Conservation (phyloP, 2,797 vertebrate species). For the Falco biarmicus region DNA sequence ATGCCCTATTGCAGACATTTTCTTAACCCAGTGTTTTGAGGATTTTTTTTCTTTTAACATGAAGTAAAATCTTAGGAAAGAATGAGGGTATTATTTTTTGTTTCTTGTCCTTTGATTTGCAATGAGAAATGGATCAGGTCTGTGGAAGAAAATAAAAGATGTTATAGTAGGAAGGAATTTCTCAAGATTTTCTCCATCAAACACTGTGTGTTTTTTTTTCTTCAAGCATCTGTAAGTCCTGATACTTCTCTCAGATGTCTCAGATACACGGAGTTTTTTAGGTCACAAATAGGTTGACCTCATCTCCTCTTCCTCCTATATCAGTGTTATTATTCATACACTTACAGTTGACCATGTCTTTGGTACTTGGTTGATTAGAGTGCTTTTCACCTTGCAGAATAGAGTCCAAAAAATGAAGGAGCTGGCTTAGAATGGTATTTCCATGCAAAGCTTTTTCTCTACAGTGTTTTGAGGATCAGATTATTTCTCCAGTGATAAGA, state of each 20-base stretch:
- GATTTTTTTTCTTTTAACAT: background rate
- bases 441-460: background rate
- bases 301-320: background rate
- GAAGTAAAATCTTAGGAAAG: background rate
- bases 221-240: background rate
- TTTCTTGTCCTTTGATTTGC: background rate
- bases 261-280: background rate
- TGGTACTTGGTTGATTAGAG: background rate
- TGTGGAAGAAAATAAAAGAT: background rate
- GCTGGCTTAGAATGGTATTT: background rate
- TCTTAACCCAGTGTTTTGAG: background rate
- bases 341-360: background rate
- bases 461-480: background rate
- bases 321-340: background rate
- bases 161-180: background rate
- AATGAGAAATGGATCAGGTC: background rate
- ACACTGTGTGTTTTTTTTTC: rapidly evolving
- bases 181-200: background rate
- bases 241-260: background rate
- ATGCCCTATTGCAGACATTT: background rate
- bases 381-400: background rate
- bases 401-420: background rate
- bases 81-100: background rate
- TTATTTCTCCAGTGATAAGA: background rate
- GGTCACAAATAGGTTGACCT: background rate